phyloP scores from a whole-genome alignment of 2,113 vertebrate species.

The Gila orcuttii region DNA sequence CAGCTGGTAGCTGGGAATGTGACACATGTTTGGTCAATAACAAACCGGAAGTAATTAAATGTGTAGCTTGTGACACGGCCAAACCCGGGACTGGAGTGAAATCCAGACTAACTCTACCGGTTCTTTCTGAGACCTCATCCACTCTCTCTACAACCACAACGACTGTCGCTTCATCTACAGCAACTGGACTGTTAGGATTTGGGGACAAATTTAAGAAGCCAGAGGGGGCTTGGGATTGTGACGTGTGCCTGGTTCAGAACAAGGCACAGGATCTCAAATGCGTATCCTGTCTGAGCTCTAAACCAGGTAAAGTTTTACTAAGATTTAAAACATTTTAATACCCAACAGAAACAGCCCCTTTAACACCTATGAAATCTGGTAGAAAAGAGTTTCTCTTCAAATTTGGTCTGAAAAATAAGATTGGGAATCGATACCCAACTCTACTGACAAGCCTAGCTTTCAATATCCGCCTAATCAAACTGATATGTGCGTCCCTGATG shows the following conservation, averaged over 20 bases:
- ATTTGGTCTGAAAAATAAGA: no score
- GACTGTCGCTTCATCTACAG: conserved; percentile 55
- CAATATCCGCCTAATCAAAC: no score
- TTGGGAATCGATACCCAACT: no score
- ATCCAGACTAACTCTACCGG: conserved; percentile 79
- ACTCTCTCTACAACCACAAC: conserved; percentile 53
- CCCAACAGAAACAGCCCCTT: neutral
- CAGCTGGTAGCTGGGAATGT: conserved; percentile 89
- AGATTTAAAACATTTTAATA: neutral
- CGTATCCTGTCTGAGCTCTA: conserved; percentile 84
- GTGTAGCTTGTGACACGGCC: conserved; percentile 92
- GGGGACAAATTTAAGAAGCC: conserved; percentile 92
- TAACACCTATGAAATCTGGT: no score
- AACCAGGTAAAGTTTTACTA: conserved; percentile 77
- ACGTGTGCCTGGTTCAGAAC: conserved; percentile 85
- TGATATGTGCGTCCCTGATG: no score
- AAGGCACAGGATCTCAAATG: conserved; percentile 88
- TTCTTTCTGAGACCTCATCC: conserved; percentile 22
- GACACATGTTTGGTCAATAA: conserved; percentile 95
- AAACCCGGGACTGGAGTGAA: conserved; percentile 93
- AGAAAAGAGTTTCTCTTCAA: no score
- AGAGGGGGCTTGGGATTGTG: conserved; percentile 89
- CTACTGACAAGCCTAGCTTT: no score
- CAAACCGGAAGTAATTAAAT: conserved; percentile 89
- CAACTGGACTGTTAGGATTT: conserved; percentile 77